Evolutionary conservation across 1,140 invertebrate species (phyloP).

Genomic region (Drosophila asahinai): DNA sequence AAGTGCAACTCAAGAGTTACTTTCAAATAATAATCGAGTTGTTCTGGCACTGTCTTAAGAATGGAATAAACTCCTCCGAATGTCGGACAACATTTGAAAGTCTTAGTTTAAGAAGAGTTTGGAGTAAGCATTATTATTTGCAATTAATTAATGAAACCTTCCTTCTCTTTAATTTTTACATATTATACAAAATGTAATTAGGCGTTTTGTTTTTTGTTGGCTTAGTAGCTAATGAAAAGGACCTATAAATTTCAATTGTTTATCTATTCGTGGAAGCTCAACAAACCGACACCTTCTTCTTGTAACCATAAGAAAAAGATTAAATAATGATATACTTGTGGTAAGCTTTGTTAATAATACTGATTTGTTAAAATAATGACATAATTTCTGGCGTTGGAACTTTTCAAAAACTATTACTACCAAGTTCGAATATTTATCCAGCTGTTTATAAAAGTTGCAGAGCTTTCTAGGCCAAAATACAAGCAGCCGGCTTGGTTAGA

Average conservation of each 20-base stretch:
- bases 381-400: slow-evolving; percentile 3
- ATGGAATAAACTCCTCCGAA: slow-evolving; percentile 8
- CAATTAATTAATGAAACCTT: slow-evolving; percentile 26
- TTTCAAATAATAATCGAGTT: slow-evolving; percentile 3
- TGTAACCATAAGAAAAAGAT: not conserved
- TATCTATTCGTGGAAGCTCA: slow-evolving; percentile 43
- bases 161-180: slow-evolving; percentile 3
- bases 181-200: slow-evolving; percentile 7
- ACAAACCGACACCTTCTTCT: slow-evolving; percentile 19
- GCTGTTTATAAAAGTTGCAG: no score
- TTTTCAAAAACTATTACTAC: not conserved
- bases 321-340: slow-evolving; percentile 8
- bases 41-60: not conserved
- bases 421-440: no score
- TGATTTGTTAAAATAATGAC: slow-evolving; percentile 17
- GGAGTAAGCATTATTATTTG: not conserved
- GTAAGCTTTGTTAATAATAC: slow-evolving; percentile 17
- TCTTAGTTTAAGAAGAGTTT: not conserved
- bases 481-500: no score
- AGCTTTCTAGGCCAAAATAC: no score
- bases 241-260: slow-evolving; percentile 38
- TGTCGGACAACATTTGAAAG: not conserved
- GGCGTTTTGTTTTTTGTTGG: not conserved
- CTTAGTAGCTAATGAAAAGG: slow-evolving; percentile 22
- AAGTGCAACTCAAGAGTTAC: slow-evolving; percentile 14